Evolutionary conservation across 2,888 invertebrate species (phyloP).

Genomic region (Rhodophaea formosa): DNA sequence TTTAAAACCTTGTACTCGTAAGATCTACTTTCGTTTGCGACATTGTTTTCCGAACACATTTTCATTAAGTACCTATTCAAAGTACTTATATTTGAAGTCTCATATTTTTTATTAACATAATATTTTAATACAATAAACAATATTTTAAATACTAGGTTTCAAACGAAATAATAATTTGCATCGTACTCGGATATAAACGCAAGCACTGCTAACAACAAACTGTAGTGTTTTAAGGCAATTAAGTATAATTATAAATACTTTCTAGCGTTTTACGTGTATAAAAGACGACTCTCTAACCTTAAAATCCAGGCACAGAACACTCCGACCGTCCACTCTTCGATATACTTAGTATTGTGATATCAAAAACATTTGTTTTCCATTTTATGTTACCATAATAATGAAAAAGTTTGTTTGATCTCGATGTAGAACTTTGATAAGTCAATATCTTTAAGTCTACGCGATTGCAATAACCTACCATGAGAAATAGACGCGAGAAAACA

Average conservation of each 20-base stretch:
- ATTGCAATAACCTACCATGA: constrained; percentile 7
- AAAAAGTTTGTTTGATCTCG: too few species aligned
- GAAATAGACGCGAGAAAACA: neutral
- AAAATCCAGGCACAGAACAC: neutral
- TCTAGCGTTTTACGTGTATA: neutral
- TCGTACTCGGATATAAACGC: neutral
- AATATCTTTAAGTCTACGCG: neutral
- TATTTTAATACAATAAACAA: too few species aligned
- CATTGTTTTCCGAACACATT: neutral
- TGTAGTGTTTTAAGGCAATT: neutral
- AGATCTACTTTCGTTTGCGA: neutral
- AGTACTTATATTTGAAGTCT: too few species aligned
- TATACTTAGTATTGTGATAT: neutral
- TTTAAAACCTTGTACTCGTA: neutral
- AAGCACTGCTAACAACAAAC: neutral
- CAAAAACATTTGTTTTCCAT: constrained; percentile 6
- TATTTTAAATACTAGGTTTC: too few species aligned
- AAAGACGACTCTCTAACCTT: neutral
- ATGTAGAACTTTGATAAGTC: too few species aligned
- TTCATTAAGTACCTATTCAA: neutral
- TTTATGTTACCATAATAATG: too few species aligned
- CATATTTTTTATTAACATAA: too few species aligned
- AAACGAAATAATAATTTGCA: neutral
- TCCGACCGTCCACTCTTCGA: neutral
- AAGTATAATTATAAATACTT: neutral